A percentile compares a stretch with the other conserved stretches of the same genome.
These are phyloP conservation scores for Hyles euphorbiae DNA, from an alignment of 1,140 invertebrate species.

Conservation along the genomic window DNA sequence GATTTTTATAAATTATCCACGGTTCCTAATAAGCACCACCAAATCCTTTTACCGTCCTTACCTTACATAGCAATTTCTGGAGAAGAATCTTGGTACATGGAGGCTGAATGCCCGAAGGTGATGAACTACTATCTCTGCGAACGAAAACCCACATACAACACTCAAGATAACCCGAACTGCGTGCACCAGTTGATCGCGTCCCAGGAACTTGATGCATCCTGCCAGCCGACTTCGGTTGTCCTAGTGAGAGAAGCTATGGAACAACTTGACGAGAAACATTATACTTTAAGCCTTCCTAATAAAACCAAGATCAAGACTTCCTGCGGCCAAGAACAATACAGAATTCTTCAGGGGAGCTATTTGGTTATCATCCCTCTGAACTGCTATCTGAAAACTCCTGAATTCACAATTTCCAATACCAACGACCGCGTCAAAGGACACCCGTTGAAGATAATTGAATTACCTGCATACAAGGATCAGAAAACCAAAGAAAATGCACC, in stretches of 20 bases:
- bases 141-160: neutral
- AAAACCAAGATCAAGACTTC: slow-evolving; percentile 12
- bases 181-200: slow-evolving; percentile 11
- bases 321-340: slow-evolving; percentile 17
- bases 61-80: slow-evolving; percentile 22
- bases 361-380: slow-evolving; percentile 13
- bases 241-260: slow-evolving; percentile 16
- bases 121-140: slow-evolving; percentile 17
- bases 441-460: slow-evolving; percentile 14
- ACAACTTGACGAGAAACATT: slow-evolving; percentile 23
- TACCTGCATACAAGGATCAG: neutral
- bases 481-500: neutral
- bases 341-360: slow-evolving; percentile 20
- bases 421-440: slow-evolving; percentile 19
- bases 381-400: slow-evolving; percentile 11
- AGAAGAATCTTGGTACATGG: slow-evolving; percentile 17
- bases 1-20: slow-evolving; percentile 26
- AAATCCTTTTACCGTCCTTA: slow-evolving; percentile 9
- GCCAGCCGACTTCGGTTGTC: slow-evolving; percentile 6
- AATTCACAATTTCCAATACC: slow-evolving; percentile 17
- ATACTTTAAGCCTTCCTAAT: slow-evolving; percentile 19
- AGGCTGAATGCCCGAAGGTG: slow-evolving; percentile 25
- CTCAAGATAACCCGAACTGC: slow-evolving; percentile 13
- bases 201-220: slow-evolving; percentile 9
- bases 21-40: slow-evolving; percentile 18